phyloP scores from a whole-genome alignment of 1,140 invertebrate species.

The Ips typographus region DNA sequence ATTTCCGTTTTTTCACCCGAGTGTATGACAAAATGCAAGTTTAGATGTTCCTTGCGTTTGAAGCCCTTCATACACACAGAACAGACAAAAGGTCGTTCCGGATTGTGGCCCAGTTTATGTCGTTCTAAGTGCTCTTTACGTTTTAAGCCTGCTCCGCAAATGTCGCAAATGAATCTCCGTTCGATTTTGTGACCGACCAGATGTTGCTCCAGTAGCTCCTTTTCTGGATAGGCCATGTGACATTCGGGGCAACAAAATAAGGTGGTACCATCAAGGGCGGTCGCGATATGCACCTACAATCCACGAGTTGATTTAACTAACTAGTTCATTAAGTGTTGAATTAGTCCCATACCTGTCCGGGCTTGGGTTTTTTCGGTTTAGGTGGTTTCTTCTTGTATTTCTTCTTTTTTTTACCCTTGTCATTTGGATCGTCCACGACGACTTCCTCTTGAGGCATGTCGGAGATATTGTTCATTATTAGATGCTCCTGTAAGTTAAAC shows the following conservation, averaged over 20 bases:
- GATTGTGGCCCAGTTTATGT: conserved; percentile 77
- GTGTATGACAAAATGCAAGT: conserved; percentile 77
- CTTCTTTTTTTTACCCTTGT: conserved; percentile 70
- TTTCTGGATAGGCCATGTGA: conserved; percentile 76
- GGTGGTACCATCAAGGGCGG: conserved; percentile 69
- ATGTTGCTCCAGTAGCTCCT: conserved; percentile 74
- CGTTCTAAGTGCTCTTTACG: conserved; percentile 77
- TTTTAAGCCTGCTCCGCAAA: conserved; percentile 69
- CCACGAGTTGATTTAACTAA: neutral
- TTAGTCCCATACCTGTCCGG: conserved; percentile 22
- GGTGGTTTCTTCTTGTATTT: conserved; percentile 79
- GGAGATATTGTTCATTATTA: conserved; percentile 35
- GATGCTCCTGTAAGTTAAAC: conserved; percentile 37
- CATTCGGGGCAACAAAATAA: conserved; percentile 78
- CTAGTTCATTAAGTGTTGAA: neutral
- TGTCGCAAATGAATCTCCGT: conserved; percentile 63
- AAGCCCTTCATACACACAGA: conserved; percentile 73
- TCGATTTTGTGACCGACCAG: conserved; percentile 75
- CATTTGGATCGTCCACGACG: conserved; percentile 41
- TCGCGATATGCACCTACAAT: conserved; percentile 69
- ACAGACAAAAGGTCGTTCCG: conserved; percentile 75
- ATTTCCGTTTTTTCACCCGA: conserved; percentile 78
- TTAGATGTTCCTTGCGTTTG: conserved; percentile 78
- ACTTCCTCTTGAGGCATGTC: conserved; percentile 43
- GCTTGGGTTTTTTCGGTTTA: conserved; percentile 68